Conservation (phyloP, 2,888 invertebrate genomes). For the Anoncus sp. region DNA sequence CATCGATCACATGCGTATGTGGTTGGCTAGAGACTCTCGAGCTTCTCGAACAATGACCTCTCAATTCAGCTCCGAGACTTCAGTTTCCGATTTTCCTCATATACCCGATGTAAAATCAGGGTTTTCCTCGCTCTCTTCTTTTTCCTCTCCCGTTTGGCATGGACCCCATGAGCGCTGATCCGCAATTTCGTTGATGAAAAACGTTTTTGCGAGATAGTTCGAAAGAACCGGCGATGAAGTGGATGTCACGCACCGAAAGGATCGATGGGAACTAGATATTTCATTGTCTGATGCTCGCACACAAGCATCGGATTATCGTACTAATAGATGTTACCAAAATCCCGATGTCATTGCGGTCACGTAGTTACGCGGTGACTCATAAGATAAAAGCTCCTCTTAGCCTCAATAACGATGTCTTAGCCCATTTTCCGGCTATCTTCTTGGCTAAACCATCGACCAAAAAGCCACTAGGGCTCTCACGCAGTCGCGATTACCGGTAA, state of each 20-base stretch:
- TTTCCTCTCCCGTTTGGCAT: neutral
- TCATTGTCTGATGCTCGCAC: neutral
- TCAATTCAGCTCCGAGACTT: slow-evolving; percentile 19
- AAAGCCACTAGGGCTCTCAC: slow-evolving; percentile 42
- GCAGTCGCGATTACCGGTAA: slow-evolving; percentile 57
- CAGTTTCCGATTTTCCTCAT: neutral
- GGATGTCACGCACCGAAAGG: neutral
- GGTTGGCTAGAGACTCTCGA: slow-evolving; percentile 7
- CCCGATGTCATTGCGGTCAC: slow-evolving; percentile 43
- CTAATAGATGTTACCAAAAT: slow-evolving; percentile 32
- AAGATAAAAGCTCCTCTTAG: slow-evolving; percentile 54
- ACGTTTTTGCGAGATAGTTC: slow-evolving; percentile 1
- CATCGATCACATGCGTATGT: neutral
- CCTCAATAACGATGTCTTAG: slow-evolving; percentile 40
- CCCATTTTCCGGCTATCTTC: slow-evolving; percentile 56
- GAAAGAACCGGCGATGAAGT: neutral
- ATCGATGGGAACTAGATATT: neutral
- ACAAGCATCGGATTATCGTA: slow-evolving; percentile 6
- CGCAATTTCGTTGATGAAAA: slow-evolving; percentile 18
- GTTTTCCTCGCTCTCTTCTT: neutral
- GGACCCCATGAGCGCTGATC: slow-evolving; percentile 1
- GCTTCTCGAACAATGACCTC: slow-evolving; percentile 37
- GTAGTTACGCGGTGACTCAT: slow-evolving; percentile 29
- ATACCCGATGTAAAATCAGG: slow-evolving; percentile 5
- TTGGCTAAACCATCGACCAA: slow-evolving; percentile 41